Percentiles rank a stretch among this genome's conserved stretches.
Conservation (phyloP, 2,888 invertebrate genomes). For the Thera obeliscata region DNA sequence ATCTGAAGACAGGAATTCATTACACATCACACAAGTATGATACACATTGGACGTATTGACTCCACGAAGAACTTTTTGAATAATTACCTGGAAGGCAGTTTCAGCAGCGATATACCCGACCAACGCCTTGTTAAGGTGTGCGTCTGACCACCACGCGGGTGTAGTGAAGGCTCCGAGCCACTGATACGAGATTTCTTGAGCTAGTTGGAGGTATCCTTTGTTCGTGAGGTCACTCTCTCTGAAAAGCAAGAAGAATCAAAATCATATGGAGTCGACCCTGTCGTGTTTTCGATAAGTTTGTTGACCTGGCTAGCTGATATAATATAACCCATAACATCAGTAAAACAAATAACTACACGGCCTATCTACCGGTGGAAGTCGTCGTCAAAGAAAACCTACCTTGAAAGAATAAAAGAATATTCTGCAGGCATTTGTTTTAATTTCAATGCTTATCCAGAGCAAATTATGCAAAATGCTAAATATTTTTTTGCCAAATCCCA, state of each 20-base stretch:
- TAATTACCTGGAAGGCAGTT: constrained; percentile 87
- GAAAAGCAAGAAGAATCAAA: constrained; percentile 7
- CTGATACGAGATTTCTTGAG: constrained; percentile 91
- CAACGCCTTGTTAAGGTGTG: constrained; percentile 90
- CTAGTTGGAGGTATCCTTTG: constrained; percentile 86
- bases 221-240: constrained; percentile 90
- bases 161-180: constrained; percentile 91
- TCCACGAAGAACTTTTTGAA: not conserved
- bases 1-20: too few relatives aligned
- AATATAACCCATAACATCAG: not conserved
- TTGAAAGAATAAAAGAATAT: not conserved
- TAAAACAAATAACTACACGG: not conserved
- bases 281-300: too few relatives aligned
- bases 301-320: too few relatives aligned
- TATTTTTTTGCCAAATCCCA: constrained; percentile 9
- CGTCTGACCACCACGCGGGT: constrained; percentile 91
- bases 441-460: not conserved
- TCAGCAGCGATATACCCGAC: constrained; percentile 90
- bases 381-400: not conserved
- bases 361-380: too few relatives aligned
- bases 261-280: not conserved
- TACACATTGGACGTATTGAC: too few relatives aligned
- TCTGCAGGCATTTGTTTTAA: not conserved
- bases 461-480: constrained; percentile 9
- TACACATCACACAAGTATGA: too few relatives aligned